These are phyloP conservation scores for Congeria kusceri DNA, from an alignment of 2,888 invertebrate genomes.

Conservation along the genomic window DNA sequence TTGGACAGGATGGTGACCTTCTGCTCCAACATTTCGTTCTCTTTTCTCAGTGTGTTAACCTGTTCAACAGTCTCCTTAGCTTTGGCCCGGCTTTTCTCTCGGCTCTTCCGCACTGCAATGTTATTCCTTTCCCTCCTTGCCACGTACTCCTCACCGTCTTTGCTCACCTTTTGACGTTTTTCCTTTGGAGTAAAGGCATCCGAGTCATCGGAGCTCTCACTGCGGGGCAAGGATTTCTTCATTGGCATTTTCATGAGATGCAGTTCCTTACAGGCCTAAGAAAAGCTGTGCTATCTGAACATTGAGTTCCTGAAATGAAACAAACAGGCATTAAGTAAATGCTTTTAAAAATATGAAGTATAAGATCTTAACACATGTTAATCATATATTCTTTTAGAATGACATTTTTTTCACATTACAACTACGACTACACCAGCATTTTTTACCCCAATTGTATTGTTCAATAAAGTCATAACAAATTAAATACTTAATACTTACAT, in stretches of 20 bases:
- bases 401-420: too few species aligned
- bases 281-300: constrained; percentile 1
- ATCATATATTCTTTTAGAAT: too few species aligned
- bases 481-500: too few species aligned
- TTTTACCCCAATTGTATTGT: too few species aligned
- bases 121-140: constrained; percentile 96
- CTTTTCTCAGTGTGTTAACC: constrained; percentile 94
- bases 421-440: too few species aligned
- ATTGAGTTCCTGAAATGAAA: not conserved
- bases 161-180: constrained; percentile 59
- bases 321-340: too few species aligned
- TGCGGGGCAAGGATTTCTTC: constrained; percentile 50
- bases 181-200: constrained; percentile 44
- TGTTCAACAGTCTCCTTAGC: constrained; percentile 97
- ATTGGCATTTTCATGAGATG: constrained; percentile 63
- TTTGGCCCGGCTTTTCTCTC: constrained; percentile 98
- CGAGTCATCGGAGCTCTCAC: constrained; percentile 59
- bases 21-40: constrained; percentile 95
- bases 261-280: not conserved
- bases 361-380: too few species aligned
- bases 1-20: constrained; percentile 93
- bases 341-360: too few species aligned
- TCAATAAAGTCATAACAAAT: too few species aligned
- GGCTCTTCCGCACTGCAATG: constrained; percentile 97
- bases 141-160: constrained; percentile 94